Conservation (phyloP, 35 echinoderm and acorn worm genomes). For the Ophiothrix spiculata region DNA sequence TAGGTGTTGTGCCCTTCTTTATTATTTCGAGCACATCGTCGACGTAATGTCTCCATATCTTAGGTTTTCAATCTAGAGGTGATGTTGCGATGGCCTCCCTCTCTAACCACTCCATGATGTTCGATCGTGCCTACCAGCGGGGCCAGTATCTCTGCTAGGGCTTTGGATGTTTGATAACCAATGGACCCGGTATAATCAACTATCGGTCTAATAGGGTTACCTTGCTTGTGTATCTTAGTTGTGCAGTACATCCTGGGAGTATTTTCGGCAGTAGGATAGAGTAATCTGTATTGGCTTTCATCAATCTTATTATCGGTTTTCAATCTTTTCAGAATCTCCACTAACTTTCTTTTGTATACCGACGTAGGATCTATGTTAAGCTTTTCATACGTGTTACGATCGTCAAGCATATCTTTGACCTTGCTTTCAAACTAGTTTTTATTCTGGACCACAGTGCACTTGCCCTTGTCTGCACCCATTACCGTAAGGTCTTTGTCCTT, state of each 20-base stretch:
- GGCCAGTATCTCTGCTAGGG: conserved; percentile 1
- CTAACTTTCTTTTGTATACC: conserved; percentile 25
- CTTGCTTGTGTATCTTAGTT: conserved; percentile 24
- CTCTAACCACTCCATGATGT: too few relatives aligned
- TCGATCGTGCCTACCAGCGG: conserved; percentile 14
- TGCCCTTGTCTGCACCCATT: conserved; percentile 23
- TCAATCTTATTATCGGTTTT: conserved; percentile 29
- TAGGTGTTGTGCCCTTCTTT: too few relatives aligned
- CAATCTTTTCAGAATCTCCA: conserved; percentile 14
- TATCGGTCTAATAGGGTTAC: conserved; percentile 28
- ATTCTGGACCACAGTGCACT: background rate
- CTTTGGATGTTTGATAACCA: conserved; percentile 19
- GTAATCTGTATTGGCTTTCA: conserved; percentile 12
- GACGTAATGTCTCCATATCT: too few relatives aligned
- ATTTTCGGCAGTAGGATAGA: conserved; percentile 27
- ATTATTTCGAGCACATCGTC: too few relatives aligned
- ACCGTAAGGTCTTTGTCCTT: background rate
- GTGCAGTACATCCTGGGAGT: conserved; percentile 32
- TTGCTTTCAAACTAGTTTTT: background rate
- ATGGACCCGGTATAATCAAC: conserved; percentile 29
- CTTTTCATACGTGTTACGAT: conserved; percentile 11
- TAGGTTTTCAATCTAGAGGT: too few relatives aligned
- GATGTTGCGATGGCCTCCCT: too few relatives aligned
- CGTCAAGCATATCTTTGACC: background rate
- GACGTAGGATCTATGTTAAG: conserved; percentile 17